Percentiles rank a stretch among this genome's conserved stretches.
phyloP scores from a whole-genome alignment of 2,888 invertebrate species.

The Taenaris catops region DNA sequence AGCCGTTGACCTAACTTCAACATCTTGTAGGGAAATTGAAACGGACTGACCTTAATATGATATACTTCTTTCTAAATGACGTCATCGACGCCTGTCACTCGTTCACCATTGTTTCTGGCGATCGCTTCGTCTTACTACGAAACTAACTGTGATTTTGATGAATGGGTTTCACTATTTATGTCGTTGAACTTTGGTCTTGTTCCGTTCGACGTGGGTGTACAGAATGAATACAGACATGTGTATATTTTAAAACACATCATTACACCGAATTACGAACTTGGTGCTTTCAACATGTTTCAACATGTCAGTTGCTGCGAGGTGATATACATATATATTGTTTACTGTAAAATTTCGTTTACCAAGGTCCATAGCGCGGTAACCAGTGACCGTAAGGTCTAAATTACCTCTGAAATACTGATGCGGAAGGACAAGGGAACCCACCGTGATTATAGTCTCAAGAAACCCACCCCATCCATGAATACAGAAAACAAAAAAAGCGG shows the following conservation, averaged over 20 bases:
- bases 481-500: too few relatives aligned
- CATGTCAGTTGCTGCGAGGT: too few relatives aligned
- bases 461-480: too few relatives aligned
- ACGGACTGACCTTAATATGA: constrained; percentile 37
- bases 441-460: too few relatives aligned
- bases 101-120: constrained; percentile 52
- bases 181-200: constrained; percentile 71
- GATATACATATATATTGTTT: too few relatives aligned
- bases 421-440: too few relatives aligned
- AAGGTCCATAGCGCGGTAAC: too few relatives aligned
- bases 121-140: constrained; percentile 42
- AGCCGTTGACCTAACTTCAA: constrained; percentile 4
- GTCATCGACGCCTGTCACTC: constrained; percentile 48
- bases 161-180: constrained; percentile 65
- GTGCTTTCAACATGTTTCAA: too few relatives aligned
- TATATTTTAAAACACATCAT: constrained; percentile 22
- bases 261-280: constrained; percentile 21
- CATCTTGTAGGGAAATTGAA: constrained; percentile 25
- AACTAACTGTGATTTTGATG: constrained; percentile 61
- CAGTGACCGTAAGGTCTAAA: too few relatives aligned
- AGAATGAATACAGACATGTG: constrained; percentile 40
- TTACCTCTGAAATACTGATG: too few relatives aligned
- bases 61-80: constrained; percentile 44
- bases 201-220: constrained; percentile 54
- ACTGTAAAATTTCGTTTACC: too few relatives aligned